Base-by-base conservation (phyloP, 2,113 vertebrate genomes). In the Tachycineta bicolor region DNA sequence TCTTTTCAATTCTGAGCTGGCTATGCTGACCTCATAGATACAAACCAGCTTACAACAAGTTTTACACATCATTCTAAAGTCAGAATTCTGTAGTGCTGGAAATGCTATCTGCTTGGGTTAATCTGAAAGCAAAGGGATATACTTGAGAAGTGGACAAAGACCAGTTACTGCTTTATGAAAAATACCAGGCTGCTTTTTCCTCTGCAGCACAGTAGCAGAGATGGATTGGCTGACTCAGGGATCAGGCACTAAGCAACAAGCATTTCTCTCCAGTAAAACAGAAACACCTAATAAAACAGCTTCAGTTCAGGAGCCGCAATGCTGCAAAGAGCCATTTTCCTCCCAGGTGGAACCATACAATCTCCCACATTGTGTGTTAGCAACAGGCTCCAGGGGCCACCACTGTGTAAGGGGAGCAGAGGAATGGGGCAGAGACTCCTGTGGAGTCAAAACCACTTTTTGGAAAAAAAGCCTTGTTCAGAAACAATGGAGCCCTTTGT, bases 221-320 rank as follows among this genome's bases (percentile, higher is more conserved):
- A 87, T 49, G 31, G 77, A 91, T 71, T 89, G 84, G 78, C 84
- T 96, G 94, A 95, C 53, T 96, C 87, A 79, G 81, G 89, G 68
- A 82, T 53, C 67, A 83, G 84, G 74, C 1, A 0, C 89, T 96
- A 93, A 89, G 91, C 65, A 96, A 96, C 81, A 79, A 91, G 70
- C 87, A 41, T n/a, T 71, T 75, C 69, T 78, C 86, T n/a, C 74
- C 92, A 76, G 74, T 65, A 41, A 64, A 94, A 75, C 2, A 87
- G 78, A 73, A 96, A 55, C 78, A 82, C 26, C 53, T 21, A 20
- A 93, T 64, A 90, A 91, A 94, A 43, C 46, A 87, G 58, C 81
- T 79, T 43, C 74, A 75, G 73, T 10, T 50, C 74, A 76, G 87
- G 39, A 91, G 52, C 70, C 0, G 3, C 70, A 64, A 56, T 68